Evolutionary conservation across 2,113 vertebrate genomes (phyloP), one percentile per base, ranked within the genome.

Genomic region (Scartelaos histophorus): DNA sequence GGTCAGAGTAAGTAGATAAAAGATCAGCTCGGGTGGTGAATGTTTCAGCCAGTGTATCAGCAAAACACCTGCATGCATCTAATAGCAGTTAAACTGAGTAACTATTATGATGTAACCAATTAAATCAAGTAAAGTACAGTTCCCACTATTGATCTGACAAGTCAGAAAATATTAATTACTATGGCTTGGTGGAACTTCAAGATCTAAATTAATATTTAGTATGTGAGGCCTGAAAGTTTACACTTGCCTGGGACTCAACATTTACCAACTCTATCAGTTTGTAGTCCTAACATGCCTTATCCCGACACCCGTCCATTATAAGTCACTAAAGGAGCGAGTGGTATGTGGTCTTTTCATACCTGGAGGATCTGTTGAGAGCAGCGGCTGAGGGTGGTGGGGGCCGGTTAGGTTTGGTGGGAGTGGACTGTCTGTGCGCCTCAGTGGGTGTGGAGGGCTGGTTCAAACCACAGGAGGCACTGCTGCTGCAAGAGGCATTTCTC

Each of bases 341-440:
- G 69, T 67, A 60, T 38, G 65, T 49, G 65, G 66, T 49, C 43
- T 16, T 16, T 3, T 66, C 19, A 58, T 76, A 90, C 85, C 89
- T 88, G 76, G 85, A 90, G 25, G 87, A 81, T 46, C 89, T 76
- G 78, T 56, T 86, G 43, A 85, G 65, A 13, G 79, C 83, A 10
- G 61, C 74, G 7, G 76, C 79, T 21, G 85, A 86, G 12, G 89
- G 87, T 0, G 64, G 87, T 35, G 87, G 89, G n/a, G 85, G 89
- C 67, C 89, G 73, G 46, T 86, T 85, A 2, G 89, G 89, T 70
- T 78, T 82, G 66, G 81, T 81, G 64, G 79, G 79, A 25, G 74
- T 70, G 2, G 46, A 66, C 24, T 73, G 82, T 57, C 19, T 56
- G 16, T 66, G 84, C 0, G 2, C 61, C 22, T 86, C 74, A 0